A percentile compares a stretch with the other conserved stretches of the same genome.
phyloP scores from a whole-genome alignment of 2,113 vertebrate species.

The Bettongia penicillata region DNA sequence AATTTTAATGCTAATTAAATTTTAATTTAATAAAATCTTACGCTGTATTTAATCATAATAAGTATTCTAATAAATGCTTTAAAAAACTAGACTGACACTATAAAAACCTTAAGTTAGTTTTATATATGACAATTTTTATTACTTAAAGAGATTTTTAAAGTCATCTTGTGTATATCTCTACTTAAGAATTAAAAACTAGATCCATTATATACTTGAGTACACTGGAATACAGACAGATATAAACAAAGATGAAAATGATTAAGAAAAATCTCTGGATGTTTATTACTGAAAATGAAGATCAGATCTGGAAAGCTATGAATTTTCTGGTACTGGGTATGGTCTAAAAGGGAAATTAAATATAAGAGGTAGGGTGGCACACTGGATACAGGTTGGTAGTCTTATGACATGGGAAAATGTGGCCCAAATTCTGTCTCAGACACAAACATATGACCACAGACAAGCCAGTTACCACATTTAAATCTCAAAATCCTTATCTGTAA shows the following conservation, averaged over 20 bases:
- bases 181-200: neutral
- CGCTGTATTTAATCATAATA: neutral
- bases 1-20: neutral
- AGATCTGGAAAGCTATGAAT: neutral
- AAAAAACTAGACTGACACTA: neutral
- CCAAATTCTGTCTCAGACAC: conserved; percentile 23
- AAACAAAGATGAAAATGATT: neutral
- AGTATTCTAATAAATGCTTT: neutral
- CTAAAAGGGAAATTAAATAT: neutral
- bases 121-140: neutral
- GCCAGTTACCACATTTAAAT: neutral
- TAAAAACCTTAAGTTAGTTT: neutral
- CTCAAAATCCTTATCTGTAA: neutral
- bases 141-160: neutral
- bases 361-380: neutral
- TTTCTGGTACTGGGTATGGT: neutral
- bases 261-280: neutral
- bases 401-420: neutral
- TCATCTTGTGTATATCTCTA: neutral
- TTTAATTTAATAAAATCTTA: neutral
- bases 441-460: neutral
- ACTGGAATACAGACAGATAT: neutral
- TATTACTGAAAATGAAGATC: neutral
- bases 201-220: neutral
- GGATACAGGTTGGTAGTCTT: neutral